Percentiles rank a stretch among this genome's conserved stretches.
Conservation (phyloP, 2,797 vertebrate species). For the Danio kyathit region DNA sequence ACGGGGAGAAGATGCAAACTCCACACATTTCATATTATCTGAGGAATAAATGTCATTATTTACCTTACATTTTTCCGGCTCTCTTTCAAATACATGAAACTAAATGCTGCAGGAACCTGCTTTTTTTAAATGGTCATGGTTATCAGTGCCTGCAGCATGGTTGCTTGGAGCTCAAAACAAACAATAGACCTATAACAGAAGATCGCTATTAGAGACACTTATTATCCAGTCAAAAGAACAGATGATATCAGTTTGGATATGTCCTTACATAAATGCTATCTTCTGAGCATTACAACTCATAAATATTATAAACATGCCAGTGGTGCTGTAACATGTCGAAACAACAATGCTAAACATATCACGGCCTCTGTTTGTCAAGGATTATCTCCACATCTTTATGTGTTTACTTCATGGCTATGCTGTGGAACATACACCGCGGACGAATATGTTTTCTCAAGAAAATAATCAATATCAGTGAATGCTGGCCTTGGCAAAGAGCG, state of each 20-base stretch:
- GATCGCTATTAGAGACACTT: conserved; percentile 34
- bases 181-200: conserved; percentile 31
- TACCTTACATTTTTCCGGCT: not conserved
- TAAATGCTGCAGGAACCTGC: conserved; percentile 5
- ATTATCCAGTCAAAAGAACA: conserved; percentile 42
- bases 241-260: conserved; percentile 31
- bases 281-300: conserved; percentile 21
- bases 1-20: too few species aligned
- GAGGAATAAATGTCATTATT: conserved; percentile 4
- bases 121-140: conserved; percentile 1
- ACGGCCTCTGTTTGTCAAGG: conserved; percentile 18
- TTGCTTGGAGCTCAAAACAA: conserved; percentile 60
- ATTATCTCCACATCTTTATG: conserved; percentile 19
- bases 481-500: conserved; percentile 1
- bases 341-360: conserved; percentile 18
- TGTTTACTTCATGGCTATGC: conserved; percentile 8
- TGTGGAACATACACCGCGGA: not conserved
- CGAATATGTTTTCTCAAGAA: not conserved
- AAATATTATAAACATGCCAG: conserved; percentile 33
- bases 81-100: not conserved
- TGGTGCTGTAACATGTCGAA: conserved; percentile 26
- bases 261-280: conserved; percentile 16
- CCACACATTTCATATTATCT: not conserved
- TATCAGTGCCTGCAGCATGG: conserved; percentile 31
- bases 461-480: conserved; percentile 1